phyloP scores from a whole-genome alignment of 2,888 invertebrate genomes.

The Hirtodrosophila histrioides region DNA sequence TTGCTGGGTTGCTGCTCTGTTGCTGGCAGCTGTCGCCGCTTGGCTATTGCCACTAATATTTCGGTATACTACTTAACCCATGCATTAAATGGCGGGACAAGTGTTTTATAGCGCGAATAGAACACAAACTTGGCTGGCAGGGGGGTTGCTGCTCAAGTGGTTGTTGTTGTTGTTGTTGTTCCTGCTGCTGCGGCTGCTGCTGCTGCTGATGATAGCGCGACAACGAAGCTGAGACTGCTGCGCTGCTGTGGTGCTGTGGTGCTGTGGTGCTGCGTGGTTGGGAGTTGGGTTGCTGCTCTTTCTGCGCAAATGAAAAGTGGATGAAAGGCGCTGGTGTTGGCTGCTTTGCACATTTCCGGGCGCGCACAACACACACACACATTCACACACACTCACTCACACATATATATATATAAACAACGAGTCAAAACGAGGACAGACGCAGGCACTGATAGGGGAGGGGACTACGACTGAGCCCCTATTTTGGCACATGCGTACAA shows the following conservation, averaged over 20 bases:
- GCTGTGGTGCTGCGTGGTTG: constrained; percentile 16
- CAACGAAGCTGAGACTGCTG: constrained; percentile 40
- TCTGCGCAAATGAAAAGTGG: constrained; percentile 80
- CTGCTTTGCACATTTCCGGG: constrained; percentile 71
- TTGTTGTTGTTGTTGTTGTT: constrained; percentile 34
- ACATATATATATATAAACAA: constrained; percentile 19
- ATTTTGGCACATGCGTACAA: constrained; percentile 71
- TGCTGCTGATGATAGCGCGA: constrained; percentile 55
- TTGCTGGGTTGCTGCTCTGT: constrained; percentile 1
- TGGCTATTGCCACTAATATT: constrained; percentile 67
- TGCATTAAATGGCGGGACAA: constrained; percentile 79
- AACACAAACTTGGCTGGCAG: constrained; percentile 15
- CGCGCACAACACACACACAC: constrained; percentile 37
- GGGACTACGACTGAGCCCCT: constrained; percentile 19
- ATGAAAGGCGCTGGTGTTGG: constrained; percentile 68
- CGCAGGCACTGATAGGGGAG: constrained; percentile 26
- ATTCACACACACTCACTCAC: no score
- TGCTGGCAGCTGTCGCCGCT: constrained; percentile 66
- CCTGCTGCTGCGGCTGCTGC: constrained; percentile 27
- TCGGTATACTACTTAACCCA: constrained; percentile 81
- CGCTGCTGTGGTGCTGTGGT: no score
- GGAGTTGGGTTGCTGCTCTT: constrained; percentile 26
- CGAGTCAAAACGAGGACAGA: constrained; percentile 75
- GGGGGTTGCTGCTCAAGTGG: constrained; percentile 41
- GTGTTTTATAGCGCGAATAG: constrained; percentile 60